Evolutionary conservation across 1,140 invertebrate genomes (phyloP), one percentile per base, ranked within the genome.

Genomic region (Idris sp.): DNA sequence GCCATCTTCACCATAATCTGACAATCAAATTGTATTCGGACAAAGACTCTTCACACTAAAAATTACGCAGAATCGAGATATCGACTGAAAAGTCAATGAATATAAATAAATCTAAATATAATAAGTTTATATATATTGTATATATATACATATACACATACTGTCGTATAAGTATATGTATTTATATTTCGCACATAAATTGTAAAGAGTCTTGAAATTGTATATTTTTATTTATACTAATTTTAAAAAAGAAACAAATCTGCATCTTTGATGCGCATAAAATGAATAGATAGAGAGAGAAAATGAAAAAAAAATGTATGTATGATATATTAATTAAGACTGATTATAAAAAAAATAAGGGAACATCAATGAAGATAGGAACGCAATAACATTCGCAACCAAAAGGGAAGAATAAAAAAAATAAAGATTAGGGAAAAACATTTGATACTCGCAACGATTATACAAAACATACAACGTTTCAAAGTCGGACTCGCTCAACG

Each of bases 1-100:
- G 25, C 53, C 69, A 74, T 74, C 61, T 74, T 74, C 69, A 65
- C 61, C 53, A 61, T 65, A 74, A 46, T 74, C 54, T 59, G 69
- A 74, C 69, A 74, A 61, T 62, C 28, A 30, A 54, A 56, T 19
- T 19, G 38, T 14, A 48, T 61, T 71, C 67, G 38, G 30, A 7
- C 48, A 18, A 71, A 61, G 54, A 53, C 67, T 18, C 56, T 61
- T 71, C 61, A 61, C 56, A 15, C 40, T 54, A 61, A 53, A 38
- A n/a, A 0, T 2, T 53, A 4, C 38, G 31, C 54, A 61, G 31
- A 61, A 36, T 43, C 13, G 54, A 53, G 51, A 16, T 65, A 31
- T 43, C 30, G 35, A 68, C 41, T 35, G 22, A 19, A 68, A 28
- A 26, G 19, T 6, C 19, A 43, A 15, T 31, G 2, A 59, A 59